Evolutionary conservation across 1,140 invertebrate species (phyloP).

Genomic region (Drosophila bipectinata): DNA sequence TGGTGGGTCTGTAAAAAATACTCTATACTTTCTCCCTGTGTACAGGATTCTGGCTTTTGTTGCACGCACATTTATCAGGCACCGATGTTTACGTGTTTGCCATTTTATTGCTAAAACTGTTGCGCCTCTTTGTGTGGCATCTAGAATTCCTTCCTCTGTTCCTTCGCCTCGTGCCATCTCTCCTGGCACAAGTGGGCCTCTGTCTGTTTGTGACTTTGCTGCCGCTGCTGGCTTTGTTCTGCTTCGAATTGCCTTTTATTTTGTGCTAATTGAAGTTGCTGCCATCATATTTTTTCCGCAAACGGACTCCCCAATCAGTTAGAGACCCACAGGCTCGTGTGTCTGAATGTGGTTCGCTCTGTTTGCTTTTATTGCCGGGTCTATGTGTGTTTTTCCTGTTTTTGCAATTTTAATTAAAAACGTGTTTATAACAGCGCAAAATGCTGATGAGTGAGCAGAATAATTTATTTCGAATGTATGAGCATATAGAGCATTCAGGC

Average conservation of each 20-base stretch:
- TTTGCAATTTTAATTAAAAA: constrained; percentile 83
- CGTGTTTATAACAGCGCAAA: constrained; percentile 82
- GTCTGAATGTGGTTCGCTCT: constrained; percentile 11
- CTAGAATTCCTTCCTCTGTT: constrained; percentile 11
- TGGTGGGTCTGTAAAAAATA: not conserved
- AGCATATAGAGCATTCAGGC: constrained; percentile 17
- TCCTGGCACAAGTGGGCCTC: constrained; percentile 43
- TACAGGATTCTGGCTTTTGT: constrained; percentile 20
- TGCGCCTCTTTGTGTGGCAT: constrained; percentile 60
- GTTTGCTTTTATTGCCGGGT: constrained; percentile 67
- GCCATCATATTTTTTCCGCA: constrained; percentile 67
- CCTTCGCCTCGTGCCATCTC: not conserved
- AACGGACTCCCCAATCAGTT: constrained; percentile 3
- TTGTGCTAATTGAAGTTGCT: constrained; percentile 81
- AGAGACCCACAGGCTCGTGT: constrained; percentile 13
- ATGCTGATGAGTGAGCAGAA: constrained; percentile 79
- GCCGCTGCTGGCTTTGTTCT: constrained; percentile 70
- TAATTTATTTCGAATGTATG: constrained; percentile 75
- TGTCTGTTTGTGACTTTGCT: constrained; percentile 67
- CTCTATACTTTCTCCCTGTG: constrained; percentile 5
- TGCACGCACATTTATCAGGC: constrained; percentile 74
- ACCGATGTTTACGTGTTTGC: constrained; percentile 73
- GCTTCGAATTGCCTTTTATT: constrained; percentile 79
- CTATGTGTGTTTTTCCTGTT: constrained; percentile 66
- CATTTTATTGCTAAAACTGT: constrained; percentile 81